phyloP scores from a whole-genome alignment of 2,888 invertebrate genomes.

The Pyralis farinalis region DNA sequence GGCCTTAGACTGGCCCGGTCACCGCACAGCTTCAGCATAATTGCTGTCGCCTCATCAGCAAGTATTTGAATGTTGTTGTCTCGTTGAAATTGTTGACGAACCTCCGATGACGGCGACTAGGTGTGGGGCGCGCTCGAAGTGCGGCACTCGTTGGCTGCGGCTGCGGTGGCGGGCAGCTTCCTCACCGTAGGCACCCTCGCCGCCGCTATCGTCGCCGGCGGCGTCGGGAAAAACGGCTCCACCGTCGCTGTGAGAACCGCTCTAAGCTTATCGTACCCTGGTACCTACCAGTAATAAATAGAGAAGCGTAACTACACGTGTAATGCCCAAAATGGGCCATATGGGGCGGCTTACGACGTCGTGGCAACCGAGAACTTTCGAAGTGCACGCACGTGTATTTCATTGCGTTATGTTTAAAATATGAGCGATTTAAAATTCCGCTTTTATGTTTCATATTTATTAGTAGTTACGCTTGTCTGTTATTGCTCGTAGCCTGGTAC shows the following conservation, averaged over 20 bases:
- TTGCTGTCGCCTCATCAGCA: too few relatives aligned
- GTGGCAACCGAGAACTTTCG: too few relatives aligned
- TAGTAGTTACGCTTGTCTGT: background rate
- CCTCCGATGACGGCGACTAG: conserved; percentile 37
- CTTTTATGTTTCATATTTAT: too few relatives aligned
- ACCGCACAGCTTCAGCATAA: too few relatives aligned
- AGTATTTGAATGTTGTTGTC: too few relatives aligned
- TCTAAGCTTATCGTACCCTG: background rate
- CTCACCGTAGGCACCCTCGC: conserved; percentile 87
- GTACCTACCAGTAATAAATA: background rate
- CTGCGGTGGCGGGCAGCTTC: conserved; percentile 86
- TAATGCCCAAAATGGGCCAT: too few relatives aligned
- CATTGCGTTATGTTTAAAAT: too few relatives aligned
- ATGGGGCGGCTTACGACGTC: too few relatives aligned
- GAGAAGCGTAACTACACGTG: too few relatives aligned
- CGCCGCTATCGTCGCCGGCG: conserved; percentile 91
- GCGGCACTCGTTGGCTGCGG: conserved; percentile 88
- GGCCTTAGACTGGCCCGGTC: too few relatives aligned
- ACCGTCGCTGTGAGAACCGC: conserved; percentile 94
- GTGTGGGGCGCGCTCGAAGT: conserved; percentile 82
- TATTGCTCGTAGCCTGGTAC: background rate
- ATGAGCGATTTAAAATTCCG: too few relatives aligned
- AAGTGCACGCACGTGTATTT: too few relatives aligned
- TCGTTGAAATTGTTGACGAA: background rate
- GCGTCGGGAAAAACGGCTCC: conserved; percentile 99